Evolutionary conservation across 23 tunicate genomes (phyloP), one percentile per base, ranked within the genome.

Genomic region (Oikopleura dioica): DNA sequence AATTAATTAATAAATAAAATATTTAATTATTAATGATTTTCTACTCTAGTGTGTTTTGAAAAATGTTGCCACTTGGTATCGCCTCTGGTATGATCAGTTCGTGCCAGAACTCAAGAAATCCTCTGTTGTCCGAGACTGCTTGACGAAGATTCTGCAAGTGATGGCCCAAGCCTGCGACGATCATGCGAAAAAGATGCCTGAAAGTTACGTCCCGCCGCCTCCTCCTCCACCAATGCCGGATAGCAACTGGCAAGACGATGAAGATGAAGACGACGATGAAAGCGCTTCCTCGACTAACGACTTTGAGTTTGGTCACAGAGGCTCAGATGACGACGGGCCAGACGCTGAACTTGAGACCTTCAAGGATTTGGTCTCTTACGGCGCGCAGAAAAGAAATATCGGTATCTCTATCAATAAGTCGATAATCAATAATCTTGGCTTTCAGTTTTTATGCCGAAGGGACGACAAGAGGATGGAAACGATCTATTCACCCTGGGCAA

Each of bases 391-490:
- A 28, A 24, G 72, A 5, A 63, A 63, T 31, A 28, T 16, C 5
- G n/a, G n/a, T n/a, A n/a, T n/a, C n/a, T n/a, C n/a, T n/a, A n/a
- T n/a, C n/a, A n/a, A n/a, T n/a, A n/a, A n/a, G n/a, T n/a, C n/a
- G n/a, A n/a, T n/a, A n/a, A n/a, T n/a, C n/a, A n/a, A n/a, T n/a
- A n/a, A n/a, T n/a, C n/a, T n/a, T n/a, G n/a, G n/a, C n/a, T n/a
- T n/a, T n/a, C n/a, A n/a, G 26, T 63, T 63, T 63, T 63, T 28
- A 63, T 63, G 72, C 72, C 72, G 33, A 63, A 63, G 26, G 4
- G 30, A 23, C 30, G 33, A 28, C 32, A 63, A 63, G 5, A 16
- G 33, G 30, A 21, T 24, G 72, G 72, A 24, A 63, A 63, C 16
- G 72, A 63, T 16, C 33, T 63, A 2, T 63, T 12, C 72, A 63